Evolutionary conservation across 2,797 vertebrate species (phyloP).

Genomic region (Pelochelys cantorii): DNA sequence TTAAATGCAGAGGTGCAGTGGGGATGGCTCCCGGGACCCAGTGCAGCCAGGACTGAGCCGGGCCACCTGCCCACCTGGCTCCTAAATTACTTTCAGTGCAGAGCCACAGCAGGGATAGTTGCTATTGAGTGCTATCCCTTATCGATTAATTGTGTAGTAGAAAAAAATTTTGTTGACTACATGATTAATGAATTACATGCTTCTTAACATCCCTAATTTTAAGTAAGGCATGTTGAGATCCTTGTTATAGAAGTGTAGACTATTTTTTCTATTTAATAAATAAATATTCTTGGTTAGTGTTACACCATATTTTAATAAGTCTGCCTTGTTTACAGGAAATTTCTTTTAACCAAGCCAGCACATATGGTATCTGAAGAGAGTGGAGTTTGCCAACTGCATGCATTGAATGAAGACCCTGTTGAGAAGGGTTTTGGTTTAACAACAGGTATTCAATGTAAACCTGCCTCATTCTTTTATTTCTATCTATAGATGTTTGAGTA

Average conservation of each 20-base stretch:
- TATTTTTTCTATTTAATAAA: constrained; percentile 5
- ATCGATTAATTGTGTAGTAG: no score
- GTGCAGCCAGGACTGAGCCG: no score
- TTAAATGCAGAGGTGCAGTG: no score
- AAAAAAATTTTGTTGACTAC: no score
- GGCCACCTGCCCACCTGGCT: no score
- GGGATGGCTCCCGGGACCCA: no score
- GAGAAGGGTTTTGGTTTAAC: constrained; percentile 87
- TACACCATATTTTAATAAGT: neutral
- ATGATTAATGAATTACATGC: no score
- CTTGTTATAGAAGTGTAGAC: constrained; percentile 30
- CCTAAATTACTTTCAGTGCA: no score
- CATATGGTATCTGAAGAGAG: constrained; percentile 86
- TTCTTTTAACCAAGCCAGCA: constrained; percentile 91
- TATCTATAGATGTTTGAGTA: constrained; percentile 28
- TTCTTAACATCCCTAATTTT: neutral
- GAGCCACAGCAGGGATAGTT: no score
- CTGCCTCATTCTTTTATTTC: neutral
- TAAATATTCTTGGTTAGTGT: constrained; percentile 8
- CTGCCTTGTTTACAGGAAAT: constrained; percentile 86
- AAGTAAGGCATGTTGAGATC: constrained; percentile 54
- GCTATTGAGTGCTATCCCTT: no score
- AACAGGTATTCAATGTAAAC: constrained; percentile 81
- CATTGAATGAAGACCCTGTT: constrained; percentile 87
- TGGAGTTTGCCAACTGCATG: constrained; percentile 90